A percentile compares a stretch with the other conserved stretches of the same genome.
Conservation (phyloP, 2,797 vertebrate species). For the Chelidonichthys spinosus region DNA sequence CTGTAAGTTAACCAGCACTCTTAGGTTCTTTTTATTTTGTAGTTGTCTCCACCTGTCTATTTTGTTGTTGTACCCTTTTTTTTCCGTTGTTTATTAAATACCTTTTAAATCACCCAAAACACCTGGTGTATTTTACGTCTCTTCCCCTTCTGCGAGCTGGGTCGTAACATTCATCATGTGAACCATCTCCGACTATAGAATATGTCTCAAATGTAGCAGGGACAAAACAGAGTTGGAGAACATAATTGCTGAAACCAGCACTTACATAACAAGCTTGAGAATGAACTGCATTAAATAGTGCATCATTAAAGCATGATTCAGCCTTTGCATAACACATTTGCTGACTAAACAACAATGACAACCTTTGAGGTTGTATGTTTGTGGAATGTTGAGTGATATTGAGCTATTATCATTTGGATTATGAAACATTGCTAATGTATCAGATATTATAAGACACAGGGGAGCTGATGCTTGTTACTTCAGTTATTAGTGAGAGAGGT, state of each 20-base stretch:
- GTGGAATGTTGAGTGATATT: conserved; percentile 8
- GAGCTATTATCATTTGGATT: neutral
- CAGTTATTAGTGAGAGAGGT: neutral
- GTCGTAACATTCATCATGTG: too few species aligned
- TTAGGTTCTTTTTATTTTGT: too few species aligned
- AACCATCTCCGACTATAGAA: neutral
- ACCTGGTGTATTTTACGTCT: too few species aligned
- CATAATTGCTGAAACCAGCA: conserved; percentile 24
- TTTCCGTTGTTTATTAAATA: too few species aligned
- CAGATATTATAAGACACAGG: neutral
- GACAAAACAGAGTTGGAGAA: conserved; percentile 12
- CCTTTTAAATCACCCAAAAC: too few species aligned
- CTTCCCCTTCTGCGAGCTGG: too few species aligned
- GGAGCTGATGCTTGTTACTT: neutral
- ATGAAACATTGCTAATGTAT: neutral
- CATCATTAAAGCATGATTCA: conserved; percentile 55
- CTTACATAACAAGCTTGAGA: conserved; percentile 32
- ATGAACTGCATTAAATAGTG: conserved; percentile 26
- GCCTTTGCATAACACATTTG: conserved; percentile 39
- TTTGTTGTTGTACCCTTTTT: too few species aligned
- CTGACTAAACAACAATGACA: neutral
- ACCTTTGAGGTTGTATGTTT: conserved; percentile 9
- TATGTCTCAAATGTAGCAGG: neutral
- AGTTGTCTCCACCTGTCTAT: too few species aligned
- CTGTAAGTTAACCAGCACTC: too few species aligned